These are phyloP conservation scores for Drosophila saltans DNA, from an alignment of 1,140 invertebrate genomes.

Conservation along the genomic window DNA sequence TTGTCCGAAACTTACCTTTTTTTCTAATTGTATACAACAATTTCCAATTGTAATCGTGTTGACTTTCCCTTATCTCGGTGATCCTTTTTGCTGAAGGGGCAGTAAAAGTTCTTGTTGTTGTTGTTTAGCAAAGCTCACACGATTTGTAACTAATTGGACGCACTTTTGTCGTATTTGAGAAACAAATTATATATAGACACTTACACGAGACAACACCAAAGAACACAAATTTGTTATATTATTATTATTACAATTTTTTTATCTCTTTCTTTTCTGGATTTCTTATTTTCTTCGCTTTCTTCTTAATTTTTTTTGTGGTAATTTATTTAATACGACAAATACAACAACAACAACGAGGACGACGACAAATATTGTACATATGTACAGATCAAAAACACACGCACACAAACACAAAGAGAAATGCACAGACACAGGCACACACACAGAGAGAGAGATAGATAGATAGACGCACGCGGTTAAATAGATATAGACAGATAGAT, in stretches of 20 bases:
- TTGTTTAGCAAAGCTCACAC: neutral
- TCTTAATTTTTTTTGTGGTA: neutral
- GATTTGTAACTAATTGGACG: slow-evolving; percentile 6
- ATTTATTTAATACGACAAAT: slow-evolving; percentile 51
- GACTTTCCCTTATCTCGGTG: neutral
- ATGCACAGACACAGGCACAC: slow-evolving; percentile 31
- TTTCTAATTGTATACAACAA: neutral
- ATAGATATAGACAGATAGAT: slow-evolving; percentile 32
- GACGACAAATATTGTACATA: slow-evolving; percentile 79
- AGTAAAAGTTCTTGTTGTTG: neutral
- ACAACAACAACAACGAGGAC: slow-evolving; percentile 57
- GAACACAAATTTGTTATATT: slow-evolving; percentile 76
- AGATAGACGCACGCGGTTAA: slow-evolving; percentile 8
- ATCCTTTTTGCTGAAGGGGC: neutral
- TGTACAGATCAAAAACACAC: slow-evolving; percentile 65
- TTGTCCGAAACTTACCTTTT: slow-evolving; percentile 19
- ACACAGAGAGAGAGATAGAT: slow-evolving; percentile 2
- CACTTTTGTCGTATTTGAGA: slow-evolving; percentile 65
- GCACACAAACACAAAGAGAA: slow-evolving; percentile 34
- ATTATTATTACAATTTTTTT: slow-evolving; percentile 33
- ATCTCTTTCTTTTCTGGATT: slow-evolving; percentile 29
- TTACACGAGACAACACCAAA: slow-evolving; percentile 79
- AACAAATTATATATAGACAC: slow-evolving; percentile 81
- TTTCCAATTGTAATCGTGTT: neutral
- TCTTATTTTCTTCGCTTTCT: slow-evolving; percentile 54